Base-by-base conservation (phyloP, 2,888 invertebrate species). In the Noctua janthe region DNA sequence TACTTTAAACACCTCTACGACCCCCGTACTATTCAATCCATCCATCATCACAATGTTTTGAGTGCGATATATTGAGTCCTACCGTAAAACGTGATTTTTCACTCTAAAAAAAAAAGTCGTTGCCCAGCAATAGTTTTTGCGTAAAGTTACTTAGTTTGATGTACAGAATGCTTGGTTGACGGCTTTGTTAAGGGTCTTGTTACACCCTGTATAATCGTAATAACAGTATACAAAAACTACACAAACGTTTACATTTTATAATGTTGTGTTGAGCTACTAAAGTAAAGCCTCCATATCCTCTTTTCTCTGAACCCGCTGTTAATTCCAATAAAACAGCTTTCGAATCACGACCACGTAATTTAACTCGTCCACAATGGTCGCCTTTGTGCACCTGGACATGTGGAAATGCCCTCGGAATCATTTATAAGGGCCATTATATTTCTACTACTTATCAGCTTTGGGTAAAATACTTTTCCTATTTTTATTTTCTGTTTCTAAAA, bases 331-430 rank as follows among this genome's bases (percentile, higher is more conserved):
- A 83, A 86, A 81, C 69, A 74, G n/a, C n/a, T 59, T 66, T 74
- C 70, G 29, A 39, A 23, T 11, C 66, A 76, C n/a, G 11, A 81
- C 49, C 85, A 88, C 87, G 83, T 91, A 89, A 88, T 90, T 90
- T 88, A 90, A 91, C 90, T 85, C 82, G 84, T 89, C 89, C 87
- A 87, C 81, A 81, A 84, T 81, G 85, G 78, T 84, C 59, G 69
- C 54, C 76, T 89, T 89, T 91, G 90, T 91, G 4, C 15, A 78
- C 20, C 67, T 88, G 83, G 76, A 82, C 80, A 74, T 77, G 71
- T 78, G 71, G 79, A 76, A 56, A 83, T 78, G 71, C 76, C 79
- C 23, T 72, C 49, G 82, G 74, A 87, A 89, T 87, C 71, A 62
- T 78, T 75, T 47, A 47, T n/a, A 67, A 39, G 7, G 1, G 11